phyloP scores from a whole-genome alignment of 2,797 vertebrate species.

The Oreochromis grahami region DNA sequence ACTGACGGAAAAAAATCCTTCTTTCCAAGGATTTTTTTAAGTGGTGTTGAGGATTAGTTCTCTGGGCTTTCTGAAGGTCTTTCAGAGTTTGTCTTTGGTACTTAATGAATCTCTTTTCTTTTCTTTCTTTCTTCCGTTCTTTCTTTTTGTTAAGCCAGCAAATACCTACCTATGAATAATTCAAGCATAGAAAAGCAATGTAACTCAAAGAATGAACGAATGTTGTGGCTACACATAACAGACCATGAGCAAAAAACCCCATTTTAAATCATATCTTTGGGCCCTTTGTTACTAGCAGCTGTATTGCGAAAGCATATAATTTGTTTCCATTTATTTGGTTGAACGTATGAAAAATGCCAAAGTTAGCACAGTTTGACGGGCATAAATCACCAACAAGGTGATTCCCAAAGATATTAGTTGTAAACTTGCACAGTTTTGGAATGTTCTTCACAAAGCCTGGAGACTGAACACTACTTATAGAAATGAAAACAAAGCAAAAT shows the following conservation, averaged over 20 bases:
- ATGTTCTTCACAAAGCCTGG: neutral
- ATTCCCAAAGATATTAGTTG: neutral
- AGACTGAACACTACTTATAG: neutral
- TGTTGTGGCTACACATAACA: neutral
- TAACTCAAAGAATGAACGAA: neutral
- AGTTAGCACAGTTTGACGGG: neutral
- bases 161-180: neutral
- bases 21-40: neutral
- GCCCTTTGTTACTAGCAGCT: neutral
- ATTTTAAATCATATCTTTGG: neutral
- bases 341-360: neutral
- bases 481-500: neutral
- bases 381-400: neutral
- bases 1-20: neutral
- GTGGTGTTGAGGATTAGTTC: neutral
- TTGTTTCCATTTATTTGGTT: neutral
- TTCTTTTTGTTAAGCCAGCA: neutral
- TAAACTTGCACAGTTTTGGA: neutral
- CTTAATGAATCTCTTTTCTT: neutral
- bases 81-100: neutral
- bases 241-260: fast-evolving
- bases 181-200: neutral
- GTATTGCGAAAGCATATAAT: neutral
- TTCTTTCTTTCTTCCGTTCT: neutral
- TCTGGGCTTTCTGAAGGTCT: neutral